Percentiles rank a stretch among this genome's conserved stretches.
Evolutionary conservation across 2,797 vertebrate species (phyloP).

Genomic region (Gymnoscopelus braueri): DNA sequence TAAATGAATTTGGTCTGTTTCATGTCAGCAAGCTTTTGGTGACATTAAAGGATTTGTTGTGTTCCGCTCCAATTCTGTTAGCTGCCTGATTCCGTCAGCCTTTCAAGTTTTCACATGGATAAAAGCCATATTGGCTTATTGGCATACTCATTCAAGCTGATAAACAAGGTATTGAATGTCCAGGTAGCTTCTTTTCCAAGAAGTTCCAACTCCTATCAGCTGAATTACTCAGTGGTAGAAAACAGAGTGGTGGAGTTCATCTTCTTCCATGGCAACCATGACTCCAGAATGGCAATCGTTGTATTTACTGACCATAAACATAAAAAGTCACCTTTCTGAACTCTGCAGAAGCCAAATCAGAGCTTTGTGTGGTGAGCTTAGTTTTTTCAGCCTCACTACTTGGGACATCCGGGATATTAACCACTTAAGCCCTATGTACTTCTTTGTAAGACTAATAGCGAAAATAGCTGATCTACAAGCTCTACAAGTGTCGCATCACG

Average conservation of each 20-base stretch:
- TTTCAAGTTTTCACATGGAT: slow-evolving; percentile 12
- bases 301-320: slow-evolving; percentile 7
- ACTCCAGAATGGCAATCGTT: neutral
- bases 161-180: no score
- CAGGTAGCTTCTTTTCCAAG: neutral
- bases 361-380: neutral
- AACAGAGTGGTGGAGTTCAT: neutral
- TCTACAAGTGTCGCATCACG: no score
- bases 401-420: slow-evolving; percentile 4
- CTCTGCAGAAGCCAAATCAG: neutral
- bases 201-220: slow-evolving; percentile 8
- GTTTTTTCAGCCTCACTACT: neutral
- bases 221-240: slow-evolving; percentile 5
- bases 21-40: neutral
- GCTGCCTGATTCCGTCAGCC: neutral
- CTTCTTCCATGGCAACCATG: neutral
- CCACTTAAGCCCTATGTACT: no score
- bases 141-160: slow-evolving; percentile 2
- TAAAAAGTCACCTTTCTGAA: slow-evolving; percentile 1
- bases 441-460: no score
- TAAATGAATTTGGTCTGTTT: neutral
- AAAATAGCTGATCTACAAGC: no score
- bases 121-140: neutral
- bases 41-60: neutral
- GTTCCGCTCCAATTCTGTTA: neutral